Evolutionary conservation across 2,797 vertebrate genomes (phyloP).

Genomic region (Platyrinchus mystaceus): DNA sequence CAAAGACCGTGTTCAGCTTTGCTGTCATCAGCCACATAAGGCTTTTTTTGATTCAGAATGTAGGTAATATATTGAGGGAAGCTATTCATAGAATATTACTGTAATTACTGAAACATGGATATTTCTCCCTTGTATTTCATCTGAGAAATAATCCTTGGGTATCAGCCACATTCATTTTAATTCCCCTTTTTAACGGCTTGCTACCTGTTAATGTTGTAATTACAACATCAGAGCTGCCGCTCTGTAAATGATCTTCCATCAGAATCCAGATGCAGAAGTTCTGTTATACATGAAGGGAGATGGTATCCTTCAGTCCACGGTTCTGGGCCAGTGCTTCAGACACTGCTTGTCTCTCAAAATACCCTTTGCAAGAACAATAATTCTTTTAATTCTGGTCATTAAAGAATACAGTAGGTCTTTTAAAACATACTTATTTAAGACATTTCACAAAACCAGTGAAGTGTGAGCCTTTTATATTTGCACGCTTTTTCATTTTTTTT

Average conservation of each 20-base stretch:
- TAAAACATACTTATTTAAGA: background rate
- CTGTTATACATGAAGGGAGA: background rate
- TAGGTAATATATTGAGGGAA: slow-evolving; percentile 6
- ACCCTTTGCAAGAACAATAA: background rate
- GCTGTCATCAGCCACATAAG: background rate
- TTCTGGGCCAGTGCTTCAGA: background rate
- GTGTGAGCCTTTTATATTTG: background rate
- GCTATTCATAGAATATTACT: background rate
- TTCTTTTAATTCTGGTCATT: background rate
- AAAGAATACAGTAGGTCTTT: background rate
- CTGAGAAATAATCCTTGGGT: background rate
- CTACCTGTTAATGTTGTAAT: background rate
- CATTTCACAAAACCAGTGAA: background rate
- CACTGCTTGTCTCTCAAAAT: background rate
- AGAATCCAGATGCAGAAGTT: background rate
- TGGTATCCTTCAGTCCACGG: background rate
- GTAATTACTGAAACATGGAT: background rate
- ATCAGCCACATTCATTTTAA: background rate
- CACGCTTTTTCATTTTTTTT: background rate
- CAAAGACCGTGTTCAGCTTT: background rate
- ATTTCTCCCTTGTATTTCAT: background rate
- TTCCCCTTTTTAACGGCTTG: background rate
- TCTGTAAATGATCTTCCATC: background rate
- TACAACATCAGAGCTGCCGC: background rate
- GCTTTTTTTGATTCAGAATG: background rate